Percentiles rank a stretch among this genome's conserved stretches.
phyloP scores from a whole-genome alignment of 2,888 invertebrate genomes.

The Chironomus tentans region DNA sequence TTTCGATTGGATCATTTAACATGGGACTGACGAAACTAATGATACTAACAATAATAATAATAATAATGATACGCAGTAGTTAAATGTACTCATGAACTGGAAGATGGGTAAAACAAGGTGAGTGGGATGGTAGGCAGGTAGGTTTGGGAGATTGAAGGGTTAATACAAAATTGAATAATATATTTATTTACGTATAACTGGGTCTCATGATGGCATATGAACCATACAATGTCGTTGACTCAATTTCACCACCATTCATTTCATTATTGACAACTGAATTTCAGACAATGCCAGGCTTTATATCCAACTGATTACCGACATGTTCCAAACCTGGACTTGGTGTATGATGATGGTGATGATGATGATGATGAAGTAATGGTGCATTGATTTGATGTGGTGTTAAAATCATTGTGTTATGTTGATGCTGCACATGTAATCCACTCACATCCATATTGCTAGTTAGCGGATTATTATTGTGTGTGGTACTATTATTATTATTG shows the following conservation, averaged over 20 bases:
- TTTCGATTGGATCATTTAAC: constrained; percentile 5
- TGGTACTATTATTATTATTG: not conserved
- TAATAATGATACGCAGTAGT: not conserved
- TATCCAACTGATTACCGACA: constrained; percentile 53
- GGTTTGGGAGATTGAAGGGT: not conserved
- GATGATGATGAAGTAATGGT: constrained; percentile 40
- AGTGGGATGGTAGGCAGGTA: not conserved
- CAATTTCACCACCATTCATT: constrained; percentile 49
- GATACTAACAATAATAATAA: not conserved
- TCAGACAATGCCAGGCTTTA: constrained; percentile 53
- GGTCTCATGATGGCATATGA: constrained; percentile 30
- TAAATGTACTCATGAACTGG: too few species aligned
- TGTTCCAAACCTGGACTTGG: constrained; percentile 53
- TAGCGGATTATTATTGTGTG: constrained; percentile 38
- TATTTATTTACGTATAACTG: constrained; percentile 23
- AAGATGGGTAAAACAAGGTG: not conserved
- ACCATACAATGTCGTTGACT: constrained; percentile 30
- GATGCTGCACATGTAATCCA: constrained; percentile 32
- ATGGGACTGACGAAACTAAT: not conserved
- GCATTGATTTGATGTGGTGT: constrained; percentile 40
- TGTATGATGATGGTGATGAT: constrained; percentile 41
- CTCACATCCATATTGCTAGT: constrained; percentile 25
- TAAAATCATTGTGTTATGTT: constrained; percentile 40
- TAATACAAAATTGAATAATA: not conserved
- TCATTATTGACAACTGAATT: too few species aligned